Conservation (phyloP, 2,888 invertebrate genomes). For the Thera britannica region DNA sequence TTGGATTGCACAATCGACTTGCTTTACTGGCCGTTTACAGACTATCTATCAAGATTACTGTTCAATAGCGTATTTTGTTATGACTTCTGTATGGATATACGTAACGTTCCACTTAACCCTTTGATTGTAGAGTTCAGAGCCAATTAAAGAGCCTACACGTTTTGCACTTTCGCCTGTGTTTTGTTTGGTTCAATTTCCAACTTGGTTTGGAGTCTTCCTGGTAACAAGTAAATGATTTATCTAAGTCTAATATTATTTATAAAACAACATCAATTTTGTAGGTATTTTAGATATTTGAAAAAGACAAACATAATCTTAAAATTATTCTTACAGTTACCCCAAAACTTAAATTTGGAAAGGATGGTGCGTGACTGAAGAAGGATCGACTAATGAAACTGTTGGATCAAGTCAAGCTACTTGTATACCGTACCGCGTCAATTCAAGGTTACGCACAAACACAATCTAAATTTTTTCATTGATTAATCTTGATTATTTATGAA, state of each 20-base stretch:
- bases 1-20: slow-evolving; percentile 46
- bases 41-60: slow-evolving; percentile 46
- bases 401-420: slow-evolving; percentile 40
- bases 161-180: slow-evolving; percentile 68
- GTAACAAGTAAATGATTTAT: background rate
- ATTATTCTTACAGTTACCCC: too few species aligned
- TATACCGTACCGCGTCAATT: slow-evolving; percentile 18
- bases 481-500: slow-evolving; percentile 29
- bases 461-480: slow-evolving; percentile 45
- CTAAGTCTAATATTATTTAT: too few species aligned
- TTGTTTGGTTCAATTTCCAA: slow-evolving; percentile 61
- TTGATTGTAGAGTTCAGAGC: slow-evolving; percentile 72
- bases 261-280: too few species aligned
- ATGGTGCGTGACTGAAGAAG: slow-evolving; percentile 8
- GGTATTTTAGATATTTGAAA: background rate
- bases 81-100: slow-evolving; percentile 57
- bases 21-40: slow-evolving; percentile 19
- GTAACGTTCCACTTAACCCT: slow-evolving; percentile 72
- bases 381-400: slow-evolving; percentile 6
- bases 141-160: slow-evolving; percentile 74
- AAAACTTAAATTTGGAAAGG: background rate
- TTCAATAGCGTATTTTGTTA: slow-evolving; percentile 48
- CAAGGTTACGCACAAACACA: slow-evolving; percentile 59
- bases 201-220: slow-evolving; percentile 46
- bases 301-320: too few species aligned